Evolutionary conservation across 2,113 vertebrate species (phyloP), one percentile per base, ranked within the genome.

Genomic region (Porphyrio hochstetteri): DNA sequence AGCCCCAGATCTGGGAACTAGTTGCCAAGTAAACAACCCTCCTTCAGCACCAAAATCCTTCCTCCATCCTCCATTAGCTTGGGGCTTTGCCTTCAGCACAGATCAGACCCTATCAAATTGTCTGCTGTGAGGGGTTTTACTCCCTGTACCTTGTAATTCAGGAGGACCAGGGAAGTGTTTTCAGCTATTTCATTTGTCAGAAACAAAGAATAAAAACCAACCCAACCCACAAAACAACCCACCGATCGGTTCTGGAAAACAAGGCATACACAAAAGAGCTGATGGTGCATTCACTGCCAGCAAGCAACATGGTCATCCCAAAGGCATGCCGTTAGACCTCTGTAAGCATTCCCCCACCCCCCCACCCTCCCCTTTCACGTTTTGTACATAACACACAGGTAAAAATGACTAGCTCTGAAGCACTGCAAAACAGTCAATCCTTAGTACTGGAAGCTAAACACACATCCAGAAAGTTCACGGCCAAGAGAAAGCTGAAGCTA

Each of bases 311-410:
- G 36, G 81, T 77, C 86, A 11, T 48, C n/a, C 81, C 86, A 72
- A 95, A 87, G 3, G 50, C 92, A 88, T 92, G 92, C 95, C 70
- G 10, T 36, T 59, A 86, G 72, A 89, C 64, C 69, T 75, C 63
- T 3, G 52, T 29, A 74, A 78, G 75, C 2, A 12, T 7, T 12
- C 69, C 78, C 55, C 69, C 10, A 61, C n/a, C 23, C 44, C 48
- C 28, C 17, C 44, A 46, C n/a, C 12, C n/a, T 14, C 35, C n/a
- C 68, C 53, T 59, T 35, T 53, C 78, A 50, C 57, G 2, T 77
- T 64, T 59, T 70, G 78, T 29, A 95, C 94, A 90, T 27, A 74
- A 96, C 88, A 95, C 90, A 90, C 92, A 86, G 68, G 40, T 35
- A 29, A 83, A 56, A 87, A 92, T 25, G 11, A 93, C 75, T 4